Evolutionary conservation across 2,797 vertebrate species (phyloP).

Genomic region (Emys orbicularis): DNA sequence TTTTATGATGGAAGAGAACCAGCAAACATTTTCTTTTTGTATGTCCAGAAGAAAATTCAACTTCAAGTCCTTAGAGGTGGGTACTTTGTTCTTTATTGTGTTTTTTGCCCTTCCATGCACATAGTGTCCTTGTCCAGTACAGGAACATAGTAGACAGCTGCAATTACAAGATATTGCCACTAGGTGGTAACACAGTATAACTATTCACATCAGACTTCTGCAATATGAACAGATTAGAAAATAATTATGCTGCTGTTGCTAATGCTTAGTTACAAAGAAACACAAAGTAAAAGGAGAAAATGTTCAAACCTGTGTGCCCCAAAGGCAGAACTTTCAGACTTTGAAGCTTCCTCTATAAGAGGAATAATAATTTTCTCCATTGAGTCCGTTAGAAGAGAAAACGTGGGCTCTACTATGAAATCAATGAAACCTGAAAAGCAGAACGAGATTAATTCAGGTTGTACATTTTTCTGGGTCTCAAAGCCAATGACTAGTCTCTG

Average conservation of each 20-base stretch:
- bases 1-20: neutral
- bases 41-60: neutral
- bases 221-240: neutral
- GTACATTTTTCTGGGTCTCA: neutral
- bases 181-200: constrained; percentile 75
- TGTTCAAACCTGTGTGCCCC: constrained; percentile 81
- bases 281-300: neutral
- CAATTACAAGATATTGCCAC: constrained; percentile 46
- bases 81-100: neutral
- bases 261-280: neutral
- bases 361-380: constrained; percentile 98
- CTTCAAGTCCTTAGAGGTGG: accelerated
- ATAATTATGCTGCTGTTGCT: neutral
- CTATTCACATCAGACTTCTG: constrained; percentile 8
- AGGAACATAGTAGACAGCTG: neutral
- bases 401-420: constrained; percentile 98
- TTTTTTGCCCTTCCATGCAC: neutral
- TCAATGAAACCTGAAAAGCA: constrained; percentile 92
- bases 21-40: neutral
- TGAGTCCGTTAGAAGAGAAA: constrained; percentile 94
- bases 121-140: accelerated
- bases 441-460: constrained; percentile 18
- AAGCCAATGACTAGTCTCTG: neutral
- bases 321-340: constrained; percentile 81
- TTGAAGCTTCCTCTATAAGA: constrained; percentile 95